Evolutionary conservation across 2,797 vertebrate species (phyloP).

Genomic region (Notolabrus celidotus): DNA sequence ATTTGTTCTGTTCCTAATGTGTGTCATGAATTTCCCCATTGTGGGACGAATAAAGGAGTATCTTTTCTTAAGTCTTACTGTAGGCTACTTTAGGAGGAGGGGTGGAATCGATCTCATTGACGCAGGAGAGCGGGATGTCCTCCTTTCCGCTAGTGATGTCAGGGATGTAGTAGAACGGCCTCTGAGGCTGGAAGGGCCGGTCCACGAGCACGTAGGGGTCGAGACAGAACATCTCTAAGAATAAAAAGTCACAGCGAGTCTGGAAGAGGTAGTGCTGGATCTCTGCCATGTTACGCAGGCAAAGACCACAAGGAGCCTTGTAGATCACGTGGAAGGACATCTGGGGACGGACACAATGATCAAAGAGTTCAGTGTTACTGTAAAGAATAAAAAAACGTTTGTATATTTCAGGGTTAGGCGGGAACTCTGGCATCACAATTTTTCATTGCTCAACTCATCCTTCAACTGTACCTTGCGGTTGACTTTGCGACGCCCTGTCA

Average conservation of each 20-base stretch:
- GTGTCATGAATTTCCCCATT: no score
- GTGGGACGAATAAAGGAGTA: no score
- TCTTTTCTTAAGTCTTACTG: conserved; percentile 90
- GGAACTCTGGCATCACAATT: not conserved
- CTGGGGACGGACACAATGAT: conserved; percentile 57
- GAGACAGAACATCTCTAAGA: conserved; percentile 98
- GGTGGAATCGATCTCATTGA: conserved; percentile 95
- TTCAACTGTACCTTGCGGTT: conserved; percentile 90
- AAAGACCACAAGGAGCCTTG: conserved; percentile 96
- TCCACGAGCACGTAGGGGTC: conserved; percentile 98
- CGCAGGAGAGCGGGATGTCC: conserved; percentile 95
- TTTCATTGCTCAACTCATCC: not conserved
- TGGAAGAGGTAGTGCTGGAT: conserved; percentile 96
- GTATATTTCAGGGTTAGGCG: not conserved
- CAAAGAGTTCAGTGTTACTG: not conserved
- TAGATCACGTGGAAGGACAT: conserved; percentile 99
- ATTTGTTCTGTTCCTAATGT: not conserved
- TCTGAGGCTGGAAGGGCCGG: conserved; percentile 94
- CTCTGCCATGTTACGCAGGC: conserved; percentile 94
- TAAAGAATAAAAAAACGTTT: not conserved
- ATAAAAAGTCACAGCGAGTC: conserved; percentile 93
- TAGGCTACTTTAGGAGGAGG: conserved; percentile 95
- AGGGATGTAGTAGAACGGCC: conserved; percentile 93
- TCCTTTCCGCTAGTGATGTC: conserved; percentile 95
- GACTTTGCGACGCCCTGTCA: conserved; percentile 93